phyloP scores from a whole-genome alignment of 1,140 invertebrate genomes.

The Aphelinus certus region DNA sequence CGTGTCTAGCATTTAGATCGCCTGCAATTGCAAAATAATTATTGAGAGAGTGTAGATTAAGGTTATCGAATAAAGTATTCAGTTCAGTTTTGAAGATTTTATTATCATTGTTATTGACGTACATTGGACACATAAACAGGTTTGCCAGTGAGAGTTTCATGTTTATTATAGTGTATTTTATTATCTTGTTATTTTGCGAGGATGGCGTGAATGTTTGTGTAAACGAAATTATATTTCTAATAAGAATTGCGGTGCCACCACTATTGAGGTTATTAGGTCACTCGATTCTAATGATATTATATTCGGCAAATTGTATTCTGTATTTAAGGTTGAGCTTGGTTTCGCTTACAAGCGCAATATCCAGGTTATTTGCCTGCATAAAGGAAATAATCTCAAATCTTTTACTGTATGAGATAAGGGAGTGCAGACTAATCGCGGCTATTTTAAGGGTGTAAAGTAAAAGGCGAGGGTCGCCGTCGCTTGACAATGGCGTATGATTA shows the following conservation, averaged over 20 bases:
- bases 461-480: not conserved
- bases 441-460: not conserved
- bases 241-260: slow-evolving; percentile 18
- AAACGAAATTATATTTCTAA: not conserved
- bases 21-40: slow-evolving; percentile 21
- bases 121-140: too few species aligned
- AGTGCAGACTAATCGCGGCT: not conserved
- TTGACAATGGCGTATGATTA: not conserved
- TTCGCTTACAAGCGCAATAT: slow-evolving; percentile 1
- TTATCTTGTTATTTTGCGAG: not conserved
- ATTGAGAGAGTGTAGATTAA: too few species aligned
- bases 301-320: slow-evolving; percentile 4
- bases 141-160: not conserved
- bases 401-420: not conserved
- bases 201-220: not conserved
- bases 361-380: not conserved
- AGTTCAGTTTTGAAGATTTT: too few species aligned
- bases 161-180: not conserved
- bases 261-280: not conserved
- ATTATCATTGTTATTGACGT: too few species aligned
- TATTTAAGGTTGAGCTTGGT: not conserved
- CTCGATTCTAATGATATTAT: slow-evolving; percentile 6
- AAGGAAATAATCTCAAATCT: not conserved
- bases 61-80: too few species aligned
- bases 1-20: slow-evolving; percentile 23